Conservation (phyloP, 2,113 vertebrate species). For the Turdus rufiventris region DNA sequence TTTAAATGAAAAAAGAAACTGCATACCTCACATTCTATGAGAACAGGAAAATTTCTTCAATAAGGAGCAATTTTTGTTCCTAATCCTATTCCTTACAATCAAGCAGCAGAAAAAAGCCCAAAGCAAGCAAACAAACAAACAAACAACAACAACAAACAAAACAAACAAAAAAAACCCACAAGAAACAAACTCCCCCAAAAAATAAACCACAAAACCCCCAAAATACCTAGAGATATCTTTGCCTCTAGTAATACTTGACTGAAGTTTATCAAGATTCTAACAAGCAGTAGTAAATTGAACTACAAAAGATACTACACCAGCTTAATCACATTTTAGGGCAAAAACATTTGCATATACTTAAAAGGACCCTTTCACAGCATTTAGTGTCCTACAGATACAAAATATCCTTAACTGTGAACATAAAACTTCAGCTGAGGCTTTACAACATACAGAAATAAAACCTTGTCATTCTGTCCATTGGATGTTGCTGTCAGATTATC, state of each 20-base stretch:
- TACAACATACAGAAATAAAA: neutral
- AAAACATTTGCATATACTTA: neutral
- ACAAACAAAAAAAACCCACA: accelerated
- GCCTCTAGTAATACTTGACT: neutral
- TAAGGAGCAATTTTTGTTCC: neutral
- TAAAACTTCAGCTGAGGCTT: neutral
- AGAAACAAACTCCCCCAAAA: neutral
- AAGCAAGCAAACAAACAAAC: neutral
- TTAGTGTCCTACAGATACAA: neutral
- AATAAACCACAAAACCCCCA: neutral
- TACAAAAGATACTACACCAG: neutral
- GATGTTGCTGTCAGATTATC: neutral
- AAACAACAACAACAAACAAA: too few species aligned
- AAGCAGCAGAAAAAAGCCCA: neutral
- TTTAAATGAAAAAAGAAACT: neutral
- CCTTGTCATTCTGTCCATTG: accelerated
- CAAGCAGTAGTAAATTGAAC: neutral
- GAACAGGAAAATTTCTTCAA: neutral
- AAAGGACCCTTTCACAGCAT: neutral
- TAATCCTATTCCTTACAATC: neutral
- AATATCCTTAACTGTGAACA: neutral
- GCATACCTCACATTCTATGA: neutral
- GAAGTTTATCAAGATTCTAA: neutral
- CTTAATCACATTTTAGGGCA: neutral
- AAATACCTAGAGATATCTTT: neutral